Percentiles rank a stretch among this genome's conserved stretches.
Evolutionary conservation across 2,797 vertebrate genomes (phyloP).

Genomic region (Hypotaenidia okinawae): DNA sequence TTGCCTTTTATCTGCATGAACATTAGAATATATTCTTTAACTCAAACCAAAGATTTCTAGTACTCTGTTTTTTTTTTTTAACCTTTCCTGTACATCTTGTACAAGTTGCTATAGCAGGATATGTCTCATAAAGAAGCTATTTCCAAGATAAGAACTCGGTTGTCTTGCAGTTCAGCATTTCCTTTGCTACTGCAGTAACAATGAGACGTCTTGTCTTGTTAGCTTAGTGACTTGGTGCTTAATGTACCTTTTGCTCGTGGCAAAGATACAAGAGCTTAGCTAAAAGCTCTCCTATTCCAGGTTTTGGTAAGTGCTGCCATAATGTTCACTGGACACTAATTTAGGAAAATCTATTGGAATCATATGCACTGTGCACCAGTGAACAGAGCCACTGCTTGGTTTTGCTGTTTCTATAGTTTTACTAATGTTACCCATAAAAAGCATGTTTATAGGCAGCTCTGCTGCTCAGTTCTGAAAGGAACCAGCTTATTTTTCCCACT

Average conservation of each 20-base stretch:
- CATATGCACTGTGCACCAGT: background rate
- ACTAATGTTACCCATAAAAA: background rate
- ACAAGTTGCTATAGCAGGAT: background rate
- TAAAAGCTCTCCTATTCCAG: background rate
- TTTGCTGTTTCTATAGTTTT: background rate
- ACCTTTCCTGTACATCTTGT: background rate
- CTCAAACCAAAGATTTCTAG: background rate
- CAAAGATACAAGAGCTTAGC: background rate
- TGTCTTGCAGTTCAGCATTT: background rate
- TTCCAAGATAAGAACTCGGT: background rate
- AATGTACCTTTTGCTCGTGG: background rate
- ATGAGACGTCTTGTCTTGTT: background rate
- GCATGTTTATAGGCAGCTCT: background rate
- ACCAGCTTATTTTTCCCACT: background rate
- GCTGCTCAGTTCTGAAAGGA: background rate
- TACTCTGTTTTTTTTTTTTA: background rate
- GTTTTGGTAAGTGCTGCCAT: background rate
- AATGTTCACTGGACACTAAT: background rate
- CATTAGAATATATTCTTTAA: background rate
- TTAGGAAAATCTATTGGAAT: background rate
- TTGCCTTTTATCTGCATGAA: background rate
- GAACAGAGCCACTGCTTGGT: background rate
- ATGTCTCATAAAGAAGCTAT: background rate
- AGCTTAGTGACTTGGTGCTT: background rate
- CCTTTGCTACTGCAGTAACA: background rate